Conservation (phyloP, 2,888 invertebrate species). For the Plemyria rubiginata region DNA sequence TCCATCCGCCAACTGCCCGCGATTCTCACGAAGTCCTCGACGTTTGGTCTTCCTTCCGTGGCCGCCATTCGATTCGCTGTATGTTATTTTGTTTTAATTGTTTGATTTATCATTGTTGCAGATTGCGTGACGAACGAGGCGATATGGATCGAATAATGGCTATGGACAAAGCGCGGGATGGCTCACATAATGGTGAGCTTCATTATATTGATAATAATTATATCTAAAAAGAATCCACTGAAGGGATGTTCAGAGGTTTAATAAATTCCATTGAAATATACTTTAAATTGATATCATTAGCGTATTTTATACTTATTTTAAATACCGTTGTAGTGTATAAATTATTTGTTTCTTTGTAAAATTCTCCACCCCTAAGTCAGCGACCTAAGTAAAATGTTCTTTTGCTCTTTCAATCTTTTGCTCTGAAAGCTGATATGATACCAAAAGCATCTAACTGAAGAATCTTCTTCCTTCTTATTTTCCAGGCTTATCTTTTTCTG, state of each 20-base stretch:
- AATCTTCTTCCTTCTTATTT: slow-evolving; percentile 38
- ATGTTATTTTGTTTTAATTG: slow-evolving; percentile 45
- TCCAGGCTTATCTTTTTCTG: slow-evolving; percentile 43
- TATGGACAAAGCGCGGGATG: slow-evolving; percentile 93
- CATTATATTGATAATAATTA: slow-evolving; percentile 25
- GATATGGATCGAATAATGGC: slow-evolving; percentile 93
- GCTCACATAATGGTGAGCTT: slow-evolving; percentile 93
- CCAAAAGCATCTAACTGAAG: slow-evolving; percentile 4
- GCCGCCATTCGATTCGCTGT: slow-evolving; percentile 3
- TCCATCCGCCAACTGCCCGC: no score
- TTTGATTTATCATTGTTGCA: slow-evolving; percentile 81
- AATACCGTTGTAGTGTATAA: no score
- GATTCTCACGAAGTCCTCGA: no score
- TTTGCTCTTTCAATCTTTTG: no score
- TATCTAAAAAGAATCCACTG: slow-evolving; percentile 1
- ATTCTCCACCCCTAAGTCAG: no score
- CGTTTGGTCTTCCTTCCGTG: no score
- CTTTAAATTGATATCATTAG: no score
- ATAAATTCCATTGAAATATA: no score
- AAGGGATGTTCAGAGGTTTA: background rate
- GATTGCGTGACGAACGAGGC: slow-evolving; percentile 94
- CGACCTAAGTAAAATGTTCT: no score
- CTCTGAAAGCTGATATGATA: no score
- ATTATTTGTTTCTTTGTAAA: no score
- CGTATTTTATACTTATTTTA: no score